Evolutionary conservation across 2,797 vertebrate species (phyloP).

Genomic region (Eurystomus glaucurus): DNA sequence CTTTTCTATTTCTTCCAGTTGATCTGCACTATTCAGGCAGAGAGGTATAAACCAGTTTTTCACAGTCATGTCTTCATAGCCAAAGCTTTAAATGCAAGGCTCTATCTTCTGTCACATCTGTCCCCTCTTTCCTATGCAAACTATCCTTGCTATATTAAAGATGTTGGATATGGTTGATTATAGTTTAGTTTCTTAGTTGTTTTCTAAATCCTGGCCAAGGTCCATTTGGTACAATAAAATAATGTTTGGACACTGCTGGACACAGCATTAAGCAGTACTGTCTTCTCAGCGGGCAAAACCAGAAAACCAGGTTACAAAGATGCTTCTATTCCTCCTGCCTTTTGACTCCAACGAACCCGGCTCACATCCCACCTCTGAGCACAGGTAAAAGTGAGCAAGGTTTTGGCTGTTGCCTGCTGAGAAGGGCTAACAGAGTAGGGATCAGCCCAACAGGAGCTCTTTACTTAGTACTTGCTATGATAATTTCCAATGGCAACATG

Average conservation of each 20-base stretch:
- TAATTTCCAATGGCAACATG: background rate
- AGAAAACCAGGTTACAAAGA: background rate
- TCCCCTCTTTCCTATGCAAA: background rate
- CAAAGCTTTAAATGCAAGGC: background rate
- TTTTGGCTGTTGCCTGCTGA: background rate
- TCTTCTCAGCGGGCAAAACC: background rate
- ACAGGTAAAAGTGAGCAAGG: background rate
- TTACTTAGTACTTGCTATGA: background rate
- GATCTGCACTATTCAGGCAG: background rate
- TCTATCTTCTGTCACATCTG: accelerated
- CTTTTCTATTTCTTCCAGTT: background rate
- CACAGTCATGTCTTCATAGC: background rate
- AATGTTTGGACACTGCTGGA: background rate
- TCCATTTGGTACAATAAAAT: background rate
- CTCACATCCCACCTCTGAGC: background rate
- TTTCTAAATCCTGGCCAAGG: background rate
- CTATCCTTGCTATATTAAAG: background rate
- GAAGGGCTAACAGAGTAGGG: background rate
- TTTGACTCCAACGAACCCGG: background rate
- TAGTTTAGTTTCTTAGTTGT: background rate
- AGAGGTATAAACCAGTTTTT: background rate
- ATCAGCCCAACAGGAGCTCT: background rate
- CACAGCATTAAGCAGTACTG: background rate
- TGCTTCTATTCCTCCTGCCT: background rate
- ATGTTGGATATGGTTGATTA: background rate